Evolutionary conservation across 2,888 invertebrate genomes (phyloP).

Genomic region (Harpalus rubripes): DNA sequence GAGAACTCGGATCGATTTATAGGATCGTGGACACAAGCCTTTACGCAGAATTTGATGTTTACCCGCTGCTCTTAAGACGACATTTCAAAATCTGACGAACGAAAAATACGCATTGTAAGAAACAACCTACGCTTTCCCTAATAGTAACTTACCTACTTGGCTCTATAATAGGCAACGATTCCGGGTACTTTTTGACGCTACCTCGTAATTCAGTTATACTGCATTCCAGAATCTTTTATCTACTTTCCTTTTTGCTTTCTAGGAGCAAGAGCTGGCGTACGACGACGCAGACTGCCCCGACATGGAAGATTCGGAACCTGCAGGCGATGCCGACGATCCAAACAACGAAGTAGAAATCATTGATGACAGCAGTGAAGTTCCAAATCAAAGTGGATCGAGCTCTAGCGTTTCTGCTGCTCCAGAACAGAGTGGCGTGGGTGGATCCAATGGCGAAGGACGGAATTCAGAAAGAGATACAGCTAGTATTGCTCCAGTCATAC

Average conservation of each 20-base stretch:
- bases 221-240: no score
- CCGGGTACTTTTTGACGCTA: no score
- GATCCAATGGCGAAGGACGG: constrained; percentile 78
- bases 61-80: no score
- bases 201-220: no score
- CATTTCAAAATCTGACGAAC: no score
- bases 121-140: no score
- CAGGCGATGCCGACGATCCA: constrained; percentile 79
- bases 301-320: constrained; percentile 76
- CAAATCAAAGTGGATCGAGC: constrained; percentile 79
- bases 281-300: constrained; percentile 80
- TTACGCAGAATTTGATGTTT: no score
- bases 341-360: constrained; percentile 83
- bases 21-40: no score
- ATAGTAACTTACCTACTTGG: no score
- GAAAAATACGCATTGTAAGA: no score
- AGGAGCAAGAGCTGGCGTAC: constrained; percentile 79
- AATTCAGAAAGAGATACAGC: constrained; percentile 71
- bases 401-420: constrained; percentile 56
- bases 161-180: no score
- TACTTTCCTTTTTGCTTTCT: background rate
- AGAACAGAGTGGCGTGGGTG: constrained; percentile 73
- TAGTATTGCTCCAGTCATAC: constrained; percentile 37
- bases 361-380: constrained; percentile 83
- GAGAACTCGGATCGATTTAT: no score